Evolutionary conservation across 2,888 invertebrate genomes (phyloP), one percentile per base, ranked within the genome.

Genomic region (Lasioglossum lativentre): DNA sequence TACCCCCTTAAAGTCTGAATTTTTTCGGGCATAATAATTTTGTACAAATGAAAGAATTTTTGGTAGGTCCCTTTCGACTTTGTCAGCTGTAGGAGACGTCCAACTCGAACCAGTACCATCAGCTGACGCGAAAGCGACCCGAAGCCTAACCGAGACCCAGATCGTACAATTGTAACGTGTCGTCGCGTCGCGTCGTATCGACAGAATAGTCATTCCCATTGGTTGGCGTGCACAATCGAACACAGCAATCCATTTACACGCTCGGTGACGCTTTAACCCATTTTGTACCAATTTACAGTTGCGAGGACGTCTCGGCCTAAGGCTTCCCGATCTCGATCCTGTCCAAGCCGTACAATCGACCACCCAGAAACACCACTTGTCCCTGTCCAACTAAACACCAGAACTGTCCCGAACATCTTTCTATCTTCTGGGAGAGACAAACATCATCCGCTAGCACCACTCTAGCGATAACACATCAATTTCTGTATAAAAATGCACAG

Each of bases 191-290:
- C 75, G 59, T 27, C 1, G 27, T 16, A 45, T 27, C 59, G 16
- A 66, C 73, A 5, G n/a, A 38, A 45, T 52, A 68, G 40, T 2
- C 73, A 34, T 83, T 83, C 68, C 45, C 40, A 47, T 75, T n/a
- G 40, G 63, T 68, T 27, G 34, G 27, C 45, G 66, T 34, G 70
- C 34, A 74, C 68, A 74, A 75, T 73, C 71, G 75, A 59, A 71
- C 66, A 30, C 14, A 14, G n/a, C 85, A 79, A 85, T 85, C 85
- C 85, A 56, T 79, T 85, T 85, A 85, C 47, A 59, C 40, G 10
- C 45, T 12, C 30, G 38, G 45, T 73, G 71, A n/a, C 76, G 85
- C 80, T 80, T 85, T 85, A 86, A 85, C 80, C 85, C 63, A 85
- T 85, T 80, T 86, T 56, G 85, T 77, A 59, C 3, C 77, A 80